Percentiles rank a stretch among this genome's conserved stretches.
Conservation (phyloP, 2,113 vertebrate species). For the Plotosus lineatus region DNA sequence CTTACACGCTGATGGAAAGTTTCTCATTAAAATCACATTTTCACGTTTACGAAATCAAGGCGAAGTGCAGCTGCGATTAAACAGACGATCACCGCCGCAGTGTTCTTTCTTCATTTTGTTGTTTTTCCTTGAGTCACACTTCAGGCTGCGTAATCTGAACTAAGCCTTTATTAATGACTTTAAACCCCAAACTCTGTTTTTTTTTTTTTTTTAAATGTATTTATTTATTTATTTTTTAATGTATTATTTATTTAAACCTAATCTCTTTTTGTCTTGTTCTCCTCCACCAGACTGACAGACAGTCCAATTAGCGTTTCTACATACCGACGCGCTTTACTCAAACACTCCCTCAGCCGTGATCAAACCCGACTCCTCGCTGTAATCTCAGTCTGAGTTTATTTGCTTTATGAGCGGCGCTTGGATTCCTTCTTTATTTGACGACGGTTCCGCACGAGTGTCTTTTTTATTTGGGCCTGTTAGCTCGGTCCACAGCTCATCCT, state of each 20-base stretch:
- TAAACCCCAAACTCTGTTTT: neutral
- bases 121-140: neutral
- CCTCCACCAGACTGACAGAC: neutral
- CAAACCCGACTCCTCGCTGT: conserved; percentile 25
- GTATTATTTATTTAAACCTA: neutral
- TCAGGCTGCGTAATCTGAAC: neutral
- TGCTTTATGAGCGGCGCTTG: conserved; percentile 59
- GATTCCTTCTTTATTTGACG: conserved; percentile 51
- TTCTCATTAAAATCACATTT: conserved; percentile 54
- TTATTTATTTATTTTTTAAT: too few relatives aligned
- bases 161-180: neutral
- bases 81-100: neutral
- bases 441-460: conserved; percentile 57
- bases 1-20: conserved; percentile 26
- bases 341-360: conserved; percentile 30
- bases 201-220: too few relatives aligned
- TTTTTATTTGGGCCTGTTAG: conserved; percentile 60
- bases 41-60: conserved; percentile 37
- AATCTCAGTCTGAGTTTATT: conserved; percentile 45
- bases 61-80: conserved; percentile 23
- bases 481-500: conserved; percentile 57
- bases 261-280: neutral
- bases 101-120: neutral
- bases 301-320: neutral
- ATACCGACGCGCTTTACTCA: neutral